Conservation (phyloP, 92 coral and sea anemone genomes). For the Hydrozoanthus gracilis region DNA sequence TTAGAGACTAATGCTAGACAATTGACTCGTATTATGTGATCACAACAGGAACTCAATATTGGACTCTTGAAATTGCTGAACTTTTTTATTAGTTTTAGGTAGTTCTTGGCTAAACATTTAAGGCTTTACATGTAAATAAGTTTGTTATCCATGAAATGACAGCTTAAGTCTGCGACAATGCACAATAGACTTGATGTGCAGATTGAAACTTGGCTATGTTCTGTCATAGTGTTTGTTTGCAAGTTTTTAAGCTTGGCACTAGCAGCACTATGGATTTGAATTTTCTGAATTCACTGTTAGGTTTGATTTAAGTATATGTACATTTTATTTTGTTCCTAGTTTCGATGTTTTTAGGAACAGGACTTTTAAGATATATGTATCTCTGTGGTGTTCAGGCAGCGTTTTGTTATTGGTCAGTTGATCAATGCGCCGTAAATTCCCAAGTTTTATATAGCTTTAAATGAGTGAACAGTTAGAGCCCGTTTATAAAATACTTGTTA, state of each 20-base stretch:
- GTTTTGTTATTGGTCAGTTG: slow-evolving; percentile 15
- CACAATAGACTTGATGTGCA: slow-evolving; percentile 31
- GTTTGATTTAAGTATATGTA: slow-evolving; percentile 40
- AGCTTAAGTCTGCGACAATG: slow-evolving; percentile 41
- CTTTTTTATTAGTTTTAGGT: slow-evolving; percentile 21
- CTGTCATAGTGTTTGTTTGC: not conserved
- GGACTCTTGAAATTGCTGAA: too few species aligned
- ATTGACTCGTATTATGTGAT: too few species aligned
- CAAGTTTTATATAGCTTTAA: slow-evolving; percentile 43
- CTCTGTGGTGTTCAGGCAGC: slow-evolving; percentile 16
- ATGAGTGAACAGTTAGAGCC: slow-evolving; percentile 33
- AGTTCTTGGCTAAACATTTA: slow-evolving; percentile 12
- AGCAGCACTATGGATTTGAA: not conserved
- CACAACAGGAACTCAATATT: too few species aligned
- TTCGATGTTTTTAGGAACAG: not conserved
- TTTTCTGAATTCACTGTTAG: slow-evolving; percentile 1
- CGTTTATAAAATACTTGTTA: slow-evolving; percentile 24
- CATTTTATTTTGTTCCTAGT: slow-evolving; percentile 21
- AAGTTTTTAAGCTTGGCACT: slow-evolving; percentile 30
- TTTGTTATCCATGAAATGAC: slow-evolving; percentile 27
- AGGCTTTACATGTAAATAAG: slow-evolving; percentile 31
- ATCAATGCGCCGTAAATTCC: slow-evolving; percentile 14
- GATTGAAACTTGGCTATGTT: not conserved
- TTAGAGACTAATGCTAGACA: too few species aligned
- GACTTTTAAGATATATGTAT: slow-evolving; percentile 13